Evolutionary conservation across 2,888 invertebrate species (phyloP).

Genomic region (Choristoneura rosaceana): DNA sequence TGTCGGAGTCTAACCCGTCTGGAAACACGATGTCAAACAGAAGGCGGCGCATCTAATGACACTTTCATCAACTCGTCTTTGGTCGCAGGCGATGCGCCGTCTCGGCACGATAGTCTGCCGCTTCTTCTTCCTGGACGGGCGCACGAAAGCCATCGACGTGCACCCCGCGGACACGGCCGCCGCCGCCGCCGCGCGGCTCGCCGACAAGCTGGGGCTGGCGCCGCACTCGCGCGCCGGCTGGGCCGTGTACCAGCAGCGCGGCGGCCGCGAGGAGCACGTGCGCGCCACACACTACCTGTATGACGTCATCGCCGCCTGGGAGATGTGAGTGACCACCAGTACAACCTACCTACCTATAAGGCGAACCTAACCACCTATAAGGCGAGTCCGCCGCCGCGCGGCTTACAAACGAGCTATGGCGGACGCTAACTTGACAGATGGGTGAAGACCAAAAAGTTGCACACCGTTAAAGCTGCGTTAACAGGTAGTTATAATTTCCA

Average conservation of each 20-base stretch:
- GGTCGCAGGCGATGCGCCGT: conserved; percentile 92
- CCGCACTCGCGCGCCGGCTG: conserved; percentile 92
- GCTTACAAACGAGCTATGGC: too few relatives aligned
- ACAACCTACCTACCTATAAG: too few relatives aligned
- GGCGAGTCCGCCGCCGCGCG: too few relatives aligned
- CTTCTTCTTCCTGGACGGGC: conserved; percentile 97
- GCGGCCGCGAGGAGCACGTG: conserved; percentile 95
- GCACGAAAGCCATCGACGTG: conserved; percentile 97
- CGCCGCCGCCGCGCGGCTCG: conserved; percentile 94
- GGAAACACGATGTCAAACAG: too few relatives aligned
- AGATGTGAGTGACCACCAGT: conserved; percentile 87
- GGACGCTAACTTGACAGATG: too few relatives aligned
- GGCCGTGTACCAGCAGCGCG: conserved; percentile 96
- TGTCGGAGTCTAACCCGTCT: too few relatives aligned
- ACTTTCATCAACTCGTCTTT: not conserved
- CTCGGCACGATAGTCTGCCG: conserved; percentile 96
- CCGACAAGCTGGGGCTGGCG: conserved; percentile 93
- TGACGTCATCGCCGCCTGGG: conserved; percentile 98
- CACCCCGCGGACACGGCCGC: conserved; percentile 97
- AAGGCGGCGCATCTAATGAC: too few relatives aligned
- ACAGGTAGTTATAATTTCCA: too few relatives aligned
- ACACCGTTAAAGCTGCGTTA: too few relatives aligned
- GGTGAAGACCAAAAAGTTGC: too few relatives aligned
- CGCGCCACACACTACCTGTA: conserved; percentile 96
- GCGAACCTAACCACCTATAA: too few relatives aligned